These are phyloP conservation scores for Habropoda laboriosa DNA, from an alignment of 1,140 invertebrate species.

Conservation along the genomic window DNA sequence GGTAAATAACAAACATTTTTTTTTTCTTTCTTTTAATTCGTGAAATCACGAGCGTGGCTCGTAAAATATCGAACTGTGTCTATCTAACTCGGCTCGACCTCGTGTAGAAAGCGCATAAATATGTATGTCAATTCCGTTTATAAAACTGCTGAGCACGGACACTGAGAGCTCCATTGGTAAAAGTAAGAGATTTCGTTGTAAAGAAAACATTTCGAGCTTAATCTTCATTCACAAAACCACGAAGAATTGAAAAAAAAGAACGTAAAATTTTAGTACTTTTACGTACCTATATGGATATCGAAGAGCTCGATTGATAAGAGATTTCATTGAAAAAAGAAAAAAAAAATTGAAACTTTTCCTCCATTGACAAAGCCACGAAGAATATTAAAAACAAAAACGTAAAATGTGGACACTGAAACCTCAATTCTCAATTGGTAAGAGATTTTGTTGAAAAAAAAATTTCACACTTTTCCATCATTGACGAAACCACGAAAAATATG, in stretches of 20 bases:
- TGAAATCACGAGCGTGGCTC: background rate
- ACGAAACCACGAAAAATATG: too few relatives aligned
- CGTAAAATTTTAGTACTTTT: too few relatives aligned
- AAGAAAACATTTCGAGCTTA: background rate
- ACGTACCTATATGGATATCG: too few relatives aligned
- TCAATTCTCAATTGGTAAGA: background rate
- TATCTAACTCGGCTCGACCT: background rate
- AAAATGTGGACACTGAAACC: background rate
- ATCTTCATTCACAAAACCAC: background rate
- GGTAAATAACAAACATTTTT: background rate
- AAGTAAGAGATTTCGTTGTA: background rate
- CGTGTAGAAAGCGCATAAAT: conserved; percentile 19
- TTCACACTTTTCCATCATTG: too few relatives aligned
- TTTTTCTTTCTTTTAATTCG: background rate
- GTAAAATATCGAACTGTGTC: background rate
- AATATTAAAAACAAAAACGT: background rate
- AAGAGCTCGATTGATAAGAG: background rate
- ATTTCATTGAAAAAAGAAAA: too few relatives aligned
- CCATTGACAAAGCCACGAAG: background rate
- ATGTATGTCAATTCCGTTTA: conserved; percentile 12
- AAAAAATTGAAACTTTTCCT: background rate
- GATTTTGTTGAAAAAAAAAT: background rate
- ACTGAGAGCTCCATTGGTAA: background rate
- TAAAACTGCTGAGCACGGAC: conserved; percentile 11
- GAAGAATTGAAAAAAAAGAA: background rate